Conservation (phyloP, 2,797 vertebrate genomes). For the Halcyon chelicuti region DNA sequence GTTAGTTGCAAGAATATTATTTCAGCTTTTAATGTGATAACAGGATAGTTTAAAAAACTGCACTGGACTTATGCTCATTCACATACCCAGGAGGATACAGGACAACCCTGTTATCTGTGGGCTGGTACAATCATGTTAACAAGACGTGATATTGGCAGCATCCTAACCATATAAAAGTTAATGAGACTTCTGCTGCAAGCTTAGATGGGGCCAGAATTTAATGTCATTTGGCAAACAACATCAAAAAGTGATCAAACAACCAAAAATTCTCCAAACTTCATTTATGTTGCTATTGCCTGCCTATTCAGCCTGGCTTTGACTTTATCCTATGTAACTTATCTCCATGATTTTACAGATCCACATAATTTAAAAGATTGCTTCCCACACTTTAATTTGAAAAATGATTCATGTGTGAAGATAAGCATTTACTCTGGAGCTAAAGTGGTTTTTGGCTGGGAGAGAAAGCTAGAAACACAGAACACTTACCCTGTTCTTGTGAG, state of each 20-base stretch:
- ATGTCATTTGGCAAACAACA: not conserved
- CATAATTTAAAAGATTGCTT: not conserved
- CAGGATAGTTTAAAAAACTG: not conserved
- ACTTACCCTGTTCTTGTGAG: not conserved
- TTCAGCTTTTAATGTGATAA: not conserved
- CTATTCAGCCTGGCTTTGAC: not conserved
- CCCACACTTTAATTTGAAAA: constrained; percentile 14
- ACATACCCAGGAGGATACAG: not conserved
- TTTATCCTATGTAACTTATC: not conserved
- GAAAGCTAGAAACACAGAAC: not conserved
- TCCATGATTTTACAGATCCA: not conserved
- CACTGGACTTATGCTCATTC: not conserved
- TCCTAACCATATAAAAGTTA: not conserved
- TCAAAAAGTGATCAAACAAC: not conserved
- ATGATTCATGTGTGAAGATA: not conserved
- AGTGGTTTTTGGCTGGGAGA: not conserved
- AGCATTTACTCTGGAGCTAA: not conserved
- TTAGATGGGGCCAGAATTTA: not conserved
- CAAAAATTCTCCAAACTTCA: not conserved
- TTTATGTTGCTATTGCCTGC: not conserved
- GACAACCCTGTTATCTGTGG: not conserved
- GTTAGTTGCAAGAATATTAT: not conserved
- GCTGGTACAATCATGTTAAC: not conserved
- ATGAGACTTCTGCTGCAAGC: not conserved
- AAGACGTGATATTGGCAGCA: not conserved